Evolutionary conservation across 2,113 vertebrate species (phyloP).

Genomic region (Ciconia stormi): DNA sequence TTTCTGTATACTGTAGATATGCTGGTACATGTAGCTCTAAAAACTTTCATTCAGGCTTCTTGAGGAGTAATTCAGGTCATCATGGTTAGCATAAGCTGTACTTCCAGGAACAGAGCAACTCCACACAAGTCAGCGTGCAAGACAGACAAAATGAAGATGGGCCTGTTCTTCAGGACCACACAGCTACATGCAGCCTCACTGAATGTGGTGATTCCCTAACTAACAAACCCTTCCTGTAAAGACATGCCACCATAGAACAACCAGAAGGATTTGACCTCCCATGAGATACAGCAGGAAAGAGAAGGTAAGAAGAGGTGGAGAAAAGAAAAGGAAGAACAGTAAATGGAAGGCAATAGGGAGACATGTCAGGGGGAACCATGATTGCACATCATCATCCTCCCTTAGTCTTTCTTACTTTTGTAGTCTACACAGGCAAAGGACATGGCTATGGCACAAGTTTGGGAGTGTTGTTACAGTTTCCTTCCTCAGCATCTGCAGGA

Average conservation of each 20-base stretch:
- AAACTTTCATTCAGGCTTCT: not conserved
- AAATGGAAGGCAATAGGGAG: no score
- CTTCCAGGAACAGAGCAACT: not conserved
- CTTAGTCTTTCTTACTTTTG: no score
- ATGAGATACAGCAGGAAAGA: no score
- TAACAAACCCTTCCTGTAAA: not conserved
- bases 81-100: not conserved
- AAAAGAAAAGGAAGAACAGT: no score
- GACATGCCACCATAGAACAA: not conserved
- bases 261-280: not conserved
- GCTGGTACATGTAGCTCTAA: not conserved
- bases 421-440: no score
- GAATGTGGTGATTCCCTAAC: no score
- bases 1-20: not conserved
- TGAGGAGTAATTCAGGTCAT: not conserved
- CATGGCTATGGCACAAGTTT: no score
- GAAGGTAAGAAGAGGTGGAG: no score
- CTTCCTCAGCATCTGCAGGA: no score
- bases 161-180: not conserved
- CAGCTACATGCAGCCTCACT: not conserved
- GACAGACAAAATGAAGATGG: not conserved
- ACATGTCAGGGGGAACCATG: no score
- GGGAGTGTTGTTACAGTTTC: no score
- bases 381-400: no score
- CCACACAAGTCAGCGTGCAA: not conserved